Conservation (phyloP, 2,797 vertebrate genomes). For the Intellagama lesueurii region DNA sequence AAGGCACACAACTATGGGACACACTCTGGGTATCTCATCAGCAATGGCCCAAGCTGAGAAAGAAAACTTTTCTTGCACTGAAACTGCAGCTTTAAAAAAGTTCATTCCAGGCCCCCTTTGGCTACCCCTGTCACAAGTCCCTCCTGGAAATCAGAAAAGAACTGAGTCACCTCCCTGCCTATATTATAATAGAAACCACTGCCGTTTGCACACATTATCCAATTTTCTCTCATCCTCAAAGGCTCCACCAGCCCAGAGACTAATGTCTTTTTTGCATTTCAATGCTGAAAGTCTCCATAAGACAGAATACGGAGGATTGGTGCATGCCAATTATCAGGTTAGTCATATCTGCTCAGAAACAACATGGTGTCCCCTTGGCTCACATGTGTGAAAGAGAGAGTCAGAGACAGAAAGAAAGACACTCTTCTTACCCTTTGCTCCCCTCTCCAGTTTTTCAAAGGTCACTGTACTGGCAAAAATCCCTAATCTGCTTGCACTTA, state of each 20-base stretch:
- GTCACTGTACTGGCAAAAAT: not conserved
- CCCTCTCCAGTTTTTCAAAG: not conserved
- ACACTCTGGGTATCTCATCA: not conserved
- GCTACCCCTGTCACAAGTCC: not conserved
- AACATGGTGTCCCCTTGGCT: constrained; percentile 19
- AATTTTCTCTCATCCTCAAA: not conserved
- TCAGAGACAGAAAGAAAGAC: too few relatives aligned
- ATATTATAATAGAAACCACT: not conserved
- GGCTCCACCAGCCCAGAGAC: constrained; percentile 36
- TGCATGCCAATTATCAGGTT: constrained; percentile 38
- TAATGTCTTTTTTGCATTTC: not conserved
- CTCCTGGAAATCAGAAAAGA: not conserved
- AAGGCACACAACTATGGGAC: not conserved
- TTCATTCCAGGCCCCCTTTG: not conserved
- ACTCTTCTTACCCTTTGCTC: not conserved
- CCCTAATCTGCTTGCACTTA: constrained; percentile 15
- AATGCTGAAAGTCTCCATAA: fast-evolving
- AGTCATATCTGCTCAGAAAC: constrained; percentile 14
- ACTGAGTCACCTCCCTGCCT: not conserved
- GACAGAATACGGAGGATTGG: fast-evolving
- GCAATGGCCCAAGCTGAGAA: constrained; percentile 15
- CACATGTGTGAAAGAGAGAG: not conserved
- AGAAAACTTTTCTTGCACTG: not conserved
- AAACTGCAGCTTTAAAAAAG: not conserved
- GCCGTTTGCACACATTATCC: not conserved